Evolutionary conservation across 2,888 invertebrate genomes (phyloP), one percentile per base, ranked within the genome.

Genomic region (Masnerella sp.): DNA sequence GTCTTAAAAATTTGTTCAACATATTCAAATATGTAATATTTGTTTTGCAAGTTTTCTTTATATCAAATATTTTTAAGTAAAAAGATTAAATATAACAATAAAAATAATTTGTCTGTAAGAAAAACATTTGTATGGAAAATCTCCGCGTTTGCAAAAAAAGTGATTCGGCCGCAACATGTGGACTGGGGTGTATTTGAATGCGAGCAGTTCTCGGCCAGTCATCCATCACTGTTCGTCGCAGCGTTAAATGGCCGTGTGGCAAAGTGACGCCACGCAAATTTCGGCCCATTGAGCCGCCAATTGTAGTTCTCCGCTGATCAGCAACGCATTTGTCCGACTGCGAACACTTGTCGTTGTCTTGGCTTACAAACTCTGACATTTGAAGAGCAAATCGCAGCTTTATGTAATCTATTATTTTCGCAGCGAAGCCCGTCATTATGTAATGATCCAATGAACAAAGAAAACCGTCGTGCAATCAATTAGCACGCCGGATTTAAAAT

Each of bases 201-300:
- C 11, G 30, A 64, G 12, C 25, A 36, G 38, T 67, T 69, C 54
- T 67, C 22, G 61, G 34, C 20, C 58, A 67, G 43, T 67, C 73
- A 75, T 73, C 72, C 65, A 75, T 75, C 75, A 75, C 61, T 61
- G 69, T 54, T 69, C 65, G 65, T 73, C 43, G 65, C 54, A 45
- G 58, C 69, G 58, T 72, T 73, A 75, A 75, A 73, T 69, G 72
- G 65, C 36, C 51, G 51, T 59, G 56, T 34, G 18, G 36, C 45
- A 38, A 11, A 75, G 56, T 73, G 72, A 75, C 72, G 69, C 40
- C 65, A 65, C 62, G 72, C 72, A 75, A 75, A 75, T 75, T 75
- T 47, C 45, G 72, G 65, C 49, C 68, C 47, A 72, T 67, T 75
- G 68, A 68, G 30, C 47, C 54, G 54, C 45, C 71, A 68, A 75